Base-by-base conservation (phyloP, 2,888 invertebrate species). In the Drosophila pseudotakahashii region DNA sequence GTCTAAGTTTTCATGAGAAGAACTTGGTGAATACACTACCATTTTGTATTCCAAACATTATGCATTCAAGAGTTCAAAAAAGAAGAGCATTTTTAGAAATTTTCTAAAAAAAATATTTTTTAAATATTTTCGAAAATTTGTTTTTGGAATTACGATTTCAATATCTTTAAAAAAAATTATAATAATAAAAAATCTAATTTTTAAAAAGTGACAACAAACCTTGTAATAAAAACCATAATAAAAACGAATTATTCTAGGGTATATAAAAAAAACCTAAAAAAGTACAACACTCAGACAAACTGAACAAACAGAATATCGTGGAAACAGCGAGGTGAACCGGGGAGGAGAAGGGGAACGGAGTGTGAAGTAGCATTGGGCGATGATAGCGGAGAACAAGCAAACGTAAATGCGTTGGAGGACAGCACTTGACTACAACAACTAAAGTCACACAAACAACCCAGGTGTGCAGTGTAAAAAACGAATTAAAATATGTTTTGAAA, bases 371-470 rank as follows among this genome's bases (percentile, higher is more conserved):
- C 64, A 64, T 61, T 61, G 62, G 32, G 45, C 61, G 47, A 26
- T 48, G 47, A 26, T 48, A 58, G 47, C 39, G 3, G 37, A 39
- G 61, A 61, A 59, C 34, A 59, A 61, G 44, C 45, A 45, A 71
- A 80, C 67, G 66, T 71, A 78, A 77, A 81, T 87, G 89, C 89
- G 85, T 87, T 87, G 88, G 87, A 89, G 89, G 81, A 89, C 78
- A 86, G 74, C 81, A 78, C 83, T 82, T 63, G 76, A 71, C 73
- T 58, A 61, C 51, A 57, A 73, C 54, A 45, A 58, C 16, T 61
- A 61, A 41, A 58, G 47, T 47, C 34, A 57, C 45, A 69, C 23
- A 41, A 51, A 30, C 52, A 58, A n/a, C 32, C 32, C 26, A 45
- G n/a, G 39, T 51, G 30, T 39, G 32, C 50, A 50, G 30, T 30